Conservation (phyloP, 37 sponge, comb jelly and placozoan species). For the Ephydatia muelleri region DNA sequence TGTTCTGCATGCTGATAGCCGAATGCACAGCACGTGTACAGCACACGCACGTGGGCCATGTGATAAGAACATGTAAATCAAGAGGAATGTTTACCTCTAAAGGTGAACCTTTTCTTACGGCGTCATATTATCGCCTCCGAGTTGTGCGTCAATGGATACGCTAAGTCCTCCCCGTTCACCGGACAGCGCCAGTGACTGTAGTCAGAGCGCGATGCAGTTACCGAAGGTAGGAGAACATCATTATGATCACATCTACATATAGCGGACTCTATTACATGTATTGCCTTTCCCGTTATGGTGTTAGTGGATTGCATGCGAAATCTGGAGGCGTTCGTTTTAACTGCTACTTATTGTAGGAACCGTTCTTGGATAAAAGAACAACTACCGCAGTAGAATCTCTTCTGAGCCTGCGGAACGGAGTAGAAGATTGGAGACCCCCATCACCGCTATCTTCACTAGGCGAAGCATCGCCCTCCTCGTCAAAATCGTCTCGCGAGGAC, state of each 20-base stretch:
- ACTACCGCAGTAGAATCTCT: slow-evolving; percentile 74
- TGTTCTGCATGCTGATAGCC: background rate
- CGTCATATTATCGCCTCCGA: background rate
- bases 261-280: too few species aligned
- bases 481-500: background rate
- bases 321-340: too few species aligned
- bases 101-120: background rate
- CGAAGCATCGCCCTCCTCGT: background rate
- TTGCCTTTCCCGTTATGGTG: too few species aligned
- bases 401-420: slow-evolving; percentile 26
- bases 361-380: slow-evolving; percentile 53
- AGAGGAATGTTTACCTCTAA: slow-evolving; percentile 8
- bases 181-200: background rate
- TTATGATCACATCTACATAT: too few species aligned
- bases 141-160: background rate
- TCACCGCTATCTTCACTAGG: slow-evolving; percentile 55
- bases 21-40: slow-evolving; percentile 32
- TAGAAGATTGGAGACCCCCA: slow-evolving; percentile 48
- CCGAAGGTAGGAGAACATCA: background rate
- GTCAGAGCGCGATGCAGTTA: background rate
- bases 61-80: slow-evolving; percentile 21
- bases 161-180: slow-evolving; percentile 39
- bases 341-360: slow-evolving; percentile 5
- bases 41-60: slow-evolving; percentile 1
- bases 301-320: too few species aligned